These are phyloP conservation scores for Arrhamphus sclerolepis DNA, from an alignment of 2,797 vertebrate genomes.

Conservation along the genomic window DNA sequence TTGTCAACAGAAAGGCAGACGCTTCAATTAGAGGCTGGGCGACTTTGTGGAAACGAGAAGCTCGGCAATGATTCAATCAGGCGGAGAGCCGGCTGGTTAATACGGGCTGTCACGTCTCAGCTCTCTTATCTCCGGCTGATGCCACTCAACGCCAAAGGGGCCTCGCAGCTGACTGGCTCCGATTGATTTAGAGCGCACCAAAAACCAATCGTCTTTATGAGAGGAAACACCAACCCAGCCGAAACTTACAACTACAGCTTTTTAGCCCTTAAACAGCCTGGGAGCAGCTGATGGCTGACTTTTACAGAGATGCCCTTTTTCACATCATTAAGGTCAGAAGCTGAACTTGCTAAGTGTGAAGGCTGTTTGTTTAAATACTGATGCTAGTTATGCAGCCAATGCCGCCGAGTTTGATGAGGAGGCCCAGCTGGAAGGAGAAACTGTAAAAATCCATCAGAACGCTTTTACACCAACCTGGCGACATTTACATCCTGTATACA, in stretches of 20 bases:
- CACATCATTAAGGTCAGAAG: conserved; percentile 60
- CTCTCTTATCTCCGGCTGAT: conserved; percentile 63
- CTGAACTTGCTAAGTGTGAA: conserved; percentile 24
- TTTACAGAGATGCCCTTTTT: conserved; percentile 61
- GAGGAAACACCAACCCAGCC: conserved; percentile 49
- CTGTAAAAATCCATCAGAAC: conserved; percentile 29
- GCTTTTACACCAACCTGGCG: conserved; percentile 19
- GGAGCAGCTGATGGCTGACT: conserved; percentile 63
- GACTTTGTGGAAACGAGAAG: conserved; percentile 53
- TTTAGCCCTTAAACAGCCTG: conserved; percentile 45
- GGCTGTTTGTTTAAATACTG: conserved; percentile 38
- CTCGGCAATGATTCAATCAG: conserved; percentile 65
- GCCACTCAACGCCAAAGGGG: conserved; percentile 59
- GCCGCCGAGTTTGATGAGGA: conserved; percentile 15
- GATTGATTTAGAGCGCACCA: conserved; percentile 60
- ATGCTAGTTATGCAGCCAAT: conserved; percentile 34
- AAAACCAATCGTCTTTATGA: conserved; percentile 35
- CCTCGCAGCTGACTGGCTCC: conserved; percentile 54
- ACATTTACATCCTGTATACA: conserved; percentile 44
- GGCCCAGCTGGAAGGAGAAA: conserved; percentile 34
- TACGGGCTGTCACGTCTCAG: conserved; percentile 66
- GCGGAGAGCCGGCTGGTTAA: conserved; percentile 66
- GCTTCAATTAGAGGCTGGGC: conserved; percentile 53
- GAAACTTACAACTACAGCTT: conserved; percentile 31
- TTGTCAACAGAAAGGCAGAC: conserved; percentile 62